Conservation (phyloP, 2,797 vertebrate species). For the Xiphophorus birchmanni region DNA sequence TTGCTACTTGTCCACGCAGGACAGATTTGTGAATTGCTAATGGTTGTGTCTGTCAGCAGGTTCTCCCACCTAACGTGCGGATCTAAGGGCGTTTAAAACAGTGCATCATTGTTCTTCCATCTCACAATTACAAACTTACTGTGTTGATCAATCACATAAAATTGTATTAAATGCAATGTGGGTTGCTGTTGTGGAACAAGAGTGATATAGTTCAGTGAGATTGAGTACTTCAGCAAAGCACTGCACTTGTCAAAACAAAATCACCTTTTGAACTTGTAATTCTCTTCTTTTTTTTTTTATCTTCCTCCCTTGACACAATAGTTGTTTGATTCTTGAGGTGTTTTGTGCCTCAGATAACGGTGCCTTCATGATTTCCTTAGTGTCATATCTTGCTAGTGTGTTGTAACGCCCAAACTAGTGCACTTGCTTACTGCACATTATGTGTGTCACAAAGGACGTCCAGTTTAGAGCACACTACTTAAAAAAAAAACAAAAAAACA, state of each 20-base stretch:
- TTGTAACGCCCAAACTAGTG: slow-evolving; percentile 68
- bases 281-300: slow-evolving; percentile 31
- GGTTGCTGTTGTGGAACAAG: background rate
- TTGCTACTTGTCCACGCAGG: background rate
- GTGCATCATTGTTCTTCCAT: background rate
- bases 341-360: slow-evolving; percentile 77
- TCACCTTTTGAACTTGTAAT: slow-evolving; percentile 53
- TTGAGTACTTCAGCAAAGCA: background rate
- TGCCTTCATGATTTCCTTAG: slow-evolving; percentile 84
- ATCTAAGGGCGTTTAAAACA: background rate
- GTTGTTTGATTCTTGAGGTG: slow-evolving; percentile 67
- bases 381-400: slow-evolving; percentile 68
- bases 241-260: slow-evolving; percentile 55
- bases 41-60: background rate
- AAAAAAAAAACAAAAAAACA: slow-evolving; percentile 5
- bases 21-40: background rate
- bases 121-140: background rate
- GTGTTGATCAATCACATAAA: background rate
- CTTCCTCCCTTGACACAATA: slow-evolving; percentile 37
- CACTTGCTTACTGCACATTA: slow-evolving; percentile 58
- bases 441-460: slow-evolving; percentile 59
- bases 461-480: slow-evolving; percentile 55
- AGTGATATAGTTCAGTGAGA: background rate
- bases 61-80: background rate
- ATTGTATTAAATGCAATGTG: background rate